Base-by-base conservation (phyloP, 2,113 vertebrate genomes). In the Sinosuthora webbiana region DNA sequence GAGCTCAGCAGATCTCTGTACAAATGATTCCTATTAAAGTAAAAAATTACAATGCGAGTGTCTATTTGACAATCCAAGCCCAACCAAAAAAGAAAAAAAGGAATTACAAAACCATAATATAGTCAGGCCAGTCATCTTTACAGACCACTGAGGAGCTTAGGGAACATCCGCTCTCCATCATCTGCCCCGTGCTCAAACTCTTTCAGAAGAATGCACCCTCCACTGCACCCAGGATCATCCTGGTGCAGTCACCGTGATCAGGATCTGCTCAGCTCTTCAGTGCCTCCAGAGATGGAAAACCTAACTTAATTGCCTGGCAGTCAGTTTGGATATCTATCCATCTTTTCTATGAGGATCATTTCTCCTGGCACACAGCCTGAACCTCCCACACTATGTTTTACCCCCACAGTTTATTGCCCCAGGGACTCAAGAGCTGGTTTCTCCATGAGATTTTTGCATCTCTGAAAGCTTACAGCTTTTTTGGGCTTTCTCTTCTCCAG, bases 1-100 rank as follows among this genome's bases (percentile, higher is more conserved):
- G 96, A 97, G 83, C 80, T 94, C 90, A 95, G 96, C 95, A 96
- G 57, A 97, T 96, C 90, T 94, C 86, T 73, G 88, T 93, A 90
- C 88, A 94, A 94, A 94, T 85, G 93, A 96, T 95, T 95, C 93
- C 94, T 94, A 97, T 96, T 97, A 95, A 95, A 95, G 93, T 94
- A 94, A 97, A 96, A 97, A 97, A 95, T 95, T 93, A 94, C 93
- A 96, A 87, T 70, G 87, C 89, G 83, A 95, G 84, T 50, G 3
- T 87, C 96, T 94, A 94, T 93, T 95, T 96, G 93, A 93, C 93
- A 95, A 92, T 83, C 90, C 74, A 91, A 96, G 86, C 80, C 84
- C 83, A 71, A 74, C 83, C 75, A 86, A 49, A 75, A 63, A 82
- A 50, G 5, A 55, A 49, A 56, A 53, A 90, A 87, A 47, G 35